phyloP scores from a whole-genome alignment of 1,140 invertebrate genomes.

The Bombus ignitus region DNA sequence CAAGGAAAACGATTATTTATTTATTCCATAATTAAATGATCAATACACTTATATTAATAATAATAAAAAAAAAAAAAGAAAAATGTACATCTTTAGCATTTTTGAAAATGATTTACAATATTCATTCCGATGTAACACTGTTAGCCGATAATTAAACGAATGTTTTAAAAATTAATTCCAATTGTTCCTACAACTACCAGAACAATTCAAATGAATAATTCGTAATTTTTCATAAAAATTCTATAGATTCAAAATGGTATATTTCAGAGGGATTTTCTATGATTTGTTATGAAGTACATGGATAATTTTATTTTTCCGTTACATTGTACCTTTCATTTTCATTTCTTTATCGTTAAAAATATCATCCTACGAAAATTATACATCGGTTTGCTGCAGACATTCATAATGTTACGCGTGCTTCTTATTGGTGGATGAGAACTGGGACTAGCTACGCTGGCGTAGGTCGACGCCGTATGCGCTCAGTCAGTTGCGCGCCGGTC shows the following conservation, averaged over 20 bases:
- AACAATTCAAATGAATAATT: not conserved
- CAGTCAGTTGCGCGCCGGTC: constrained; percentile 80
- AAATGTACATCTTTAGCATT: not conserved
- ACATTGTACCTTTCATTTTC: not conserved
- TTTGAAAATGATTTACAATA: not conserved
- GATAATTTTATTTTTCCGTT: not conserved
- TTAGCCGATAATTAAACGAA: not conserved
- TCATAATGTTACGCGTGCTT: constrained; percentile 21
- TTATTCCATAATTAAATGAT: not conserved
- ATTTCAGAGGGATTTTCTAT: not conserved
- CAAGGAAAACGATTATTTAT: not conserved
- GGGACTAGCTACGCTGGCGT: constrained; percentile 70
- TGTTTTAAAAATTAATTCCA: not conserved
- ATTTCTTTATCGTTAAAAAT: not conserved
- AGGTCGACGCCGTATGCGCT: constrained; percentile 63
- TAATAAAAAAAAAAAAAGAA: too few relatives aligned
- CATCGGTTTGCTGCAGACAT: not conserved
- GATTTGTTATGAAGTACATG: not conserved
- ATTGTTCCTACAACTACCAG: not conserved
- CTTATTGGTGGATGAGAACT: constrained; percentile 10
- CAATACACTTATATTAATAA: not conserved
- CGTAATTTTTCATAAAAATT: not conserved
- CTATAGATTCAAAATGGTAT: not conserved
- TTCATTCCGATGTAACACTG: not conserved
- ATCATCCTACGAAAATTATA: not conserved